Evolutionary conservation across 2,888 invertebrate genomes (phyloP), one percentile per base, ranked within the genome.

Genomic region (Crioceris asparagi): DNA sequence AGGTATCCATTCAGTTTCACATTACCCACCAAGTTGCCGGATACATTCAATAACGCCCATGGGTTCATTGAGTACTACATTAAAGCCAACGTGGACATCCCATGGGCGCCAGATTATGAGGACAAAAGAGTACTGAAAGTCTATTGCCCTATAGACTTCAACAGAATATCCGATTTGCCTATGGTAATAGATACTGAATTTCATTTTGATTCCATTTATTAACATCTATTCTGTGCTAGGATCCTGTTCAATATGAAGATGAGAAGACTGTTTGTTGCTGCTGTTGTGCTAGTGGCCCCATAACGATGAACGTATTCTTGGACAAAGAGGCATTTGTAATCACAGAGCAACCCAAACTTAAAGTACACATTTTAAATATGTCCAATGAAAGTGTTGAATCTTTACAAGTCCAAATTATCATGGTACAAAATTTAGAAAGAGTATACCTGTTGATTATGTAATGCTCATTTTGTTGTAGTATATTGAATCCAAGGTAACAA

Each of bases 41-140:
- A 84, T 2, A 84, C 84, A 0, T 88, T 84, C 59, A 82, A 81
- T 56, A 82, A 83, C 1, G 56, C 71, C 51, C 60, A 67, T 50
- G 85, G 90, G 0, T 74, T 78, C 53, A 74, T 92, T 21, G 71
- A 84, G n/a, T 92, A 91, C 56, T 76, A 77, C 4, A 72, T 85
- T n/a, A 85, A 81, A 62, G 82, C 83, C 1, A 77, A 74, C 1
- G 66, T 90, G 12, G 85, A 88, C 55, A 71, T 83, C 12, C 81
- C 88, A 5, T 85, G 84, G 77, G 83, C 84, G 53, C 82, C 83
- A 57, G 86, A 91, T 64, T 82, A 85, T 54, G 84, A 84, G 48
- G 77, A 78, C 32, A 85, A 85, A 66, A 74, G 75, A 62, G 78
- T 81, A 3, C 88, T 91, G 56, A 86, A 83, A 34, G 79, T 92